Percentiles rank a stretch among this genome's conserved stretches.
Conservation (phyloP, 2,888 invertebrate genomes). For the Parelbella ahira region DNA sequence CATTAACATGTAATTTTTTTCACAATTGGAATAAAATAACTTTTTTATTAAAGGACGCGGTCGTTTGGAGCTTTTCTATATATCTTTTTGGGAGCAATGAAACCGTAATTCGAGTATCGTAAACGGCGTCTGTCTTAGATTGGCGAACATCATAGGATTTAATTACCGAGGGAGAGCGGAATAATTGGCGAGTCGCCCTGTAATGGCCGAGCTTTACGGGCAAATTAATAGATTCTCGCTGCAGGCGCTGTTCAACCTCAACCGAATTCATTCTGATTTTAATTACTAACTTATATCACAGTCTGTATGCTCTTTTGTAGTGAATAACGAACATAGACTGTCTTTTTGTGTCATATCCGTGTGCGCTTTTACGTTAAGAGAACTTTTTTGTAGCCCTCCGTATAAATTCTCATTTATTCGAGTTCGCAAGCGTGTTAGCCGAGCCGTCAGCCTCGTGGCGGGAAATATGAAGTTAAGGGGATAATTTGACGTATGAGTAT, state of each 20-base stretch:
- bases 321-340: neutral
- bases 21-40: conserved; percentile 5
- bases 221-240: conserved; percentile 74
- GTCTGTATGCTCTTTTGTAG: conserved; percentile 42
- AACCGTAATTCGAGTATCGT: conserved; percentile 71
- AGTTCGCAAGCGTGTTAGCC: conserved; percentile 12
- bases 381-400: conserved; percentile 4
- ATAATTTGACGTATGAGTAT: conserved; percentile 17
- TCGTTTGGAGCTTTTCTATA: conserved; percentile 35
- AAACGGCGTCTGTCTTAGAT: conserved; percentile 72
- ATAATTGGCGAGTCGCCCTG: conserved; percentile 73
- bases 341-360: conserved; percentile 4
- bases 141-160: conserved; percentile 74
- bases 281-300: conserved; percentile 56
- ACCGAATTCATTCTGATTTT: conserved; percentile 56
- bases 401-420: conserved; percentile 16
- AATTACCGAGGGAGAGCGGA: conserved; percentile 69
- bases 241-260: conserved; percentile 51
- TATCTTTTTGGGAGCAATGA: conserved; percentile 67
- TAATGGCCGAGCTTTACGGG: conserved; percentile 66
- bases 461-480: conserved; percentile 14
- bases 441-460: conserved; percentile 15
- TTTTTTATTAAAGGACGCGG: conserved; percentile 18
- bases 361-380: conserved; percentile 1
- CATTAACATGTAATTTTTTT: too few relatives aligned